Base-by-base conservation (phyloP, 2,797 vertebrate genomes). In the Gymnoscopelus braueri region DNA sequence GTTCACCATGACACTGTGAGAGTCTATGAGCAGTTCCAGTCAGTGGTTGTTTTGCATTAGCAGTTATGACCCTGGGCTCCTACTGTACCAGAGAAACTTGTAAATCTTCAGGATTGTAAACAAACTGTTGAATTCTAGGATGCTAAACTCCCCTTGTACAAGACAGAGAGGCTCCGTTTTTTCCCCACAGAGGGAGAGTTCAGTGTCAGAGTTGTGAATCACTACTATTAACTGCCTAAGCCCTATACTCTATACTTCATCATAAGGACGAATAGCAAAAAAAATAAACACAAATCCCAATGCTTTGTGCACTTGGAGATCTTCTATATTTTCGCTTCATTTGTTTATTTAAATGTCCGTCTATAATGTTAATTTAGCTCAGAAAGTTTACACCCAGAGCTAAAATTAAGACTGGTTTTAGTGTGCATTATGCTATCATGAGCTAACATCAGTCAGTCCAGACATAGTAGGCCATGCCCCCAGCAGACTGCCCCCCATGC, bases 21-120 rank as follows among this genome's bases (percentile, higher is more conserved):
- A 55, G 48, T 61, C 56, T 51, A 58, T 14, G 51, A 0, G 6
- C 35, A 50, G 76, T 59, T 29, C 15, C n/a, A 35, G 44, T 23
- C 15, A 10, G 39, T n/a, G 12, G 49, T 11, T 26, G 3, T 76
- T 81, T 77, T 32, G 29, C 71, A 70, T 77, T 74, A n/a, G 39
- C 75, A 57, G 62, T 85, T 81, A 72, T 63, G 72, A 73, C 72
- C 72, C 70, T 65, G 71, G 61, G 74, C 71, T 74, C 29, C 60
- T 2, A n/a, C 56, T 58, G 29, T 48, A 62, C 24, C 3, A 15
- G 15, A 60, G 14, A 72, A 1, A 35, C 49, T 51, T 53, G 8
- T 66, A 64, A 79, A 68, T 86, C 24, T 71, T 69, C 23, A 60
- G 2, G 24, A 47, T 75, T 65, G 61, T 62, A 69, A 44, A 74